These are phyloP conservation scores for Toxonevra muliebris DNA, from an alignment of 2,888 invertebrate species.

Conservation along the genomic window DNA sequence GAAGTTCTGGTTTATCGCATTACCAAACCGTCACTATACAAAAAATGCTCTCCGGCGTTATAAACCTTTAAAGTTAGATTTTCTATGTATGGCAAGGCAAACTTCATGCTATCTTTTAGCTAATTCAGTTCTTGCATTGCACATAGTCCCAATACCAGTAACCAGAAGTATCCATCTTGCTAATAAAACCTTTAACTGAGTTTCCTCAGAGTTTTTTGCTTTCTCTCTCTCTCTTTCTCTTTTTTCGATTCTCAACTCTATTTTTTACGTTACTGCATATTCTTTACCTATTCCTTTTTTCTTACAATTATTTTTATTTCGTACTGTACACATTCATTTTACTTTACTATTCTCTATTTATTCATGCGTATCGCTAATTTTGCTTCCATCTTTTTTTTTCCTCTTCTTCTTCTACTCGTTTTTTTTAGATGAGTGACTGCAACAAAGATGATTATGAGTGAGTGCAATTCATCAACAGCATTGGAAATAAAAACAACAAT, in stretches of 20 bases:
- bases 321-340: conserved; percentile 4
- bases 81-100: no score
- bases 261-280: conserved; percentile 14
- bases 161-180: no score
- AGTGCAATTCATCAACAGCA: background rate
- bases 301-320: conserved; percentile 9
- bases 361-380: conserved; percentile 5
- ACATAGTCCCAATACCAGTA: no score
- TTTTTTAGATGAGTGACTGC: conserved; percentile 54
- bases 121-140: no score
- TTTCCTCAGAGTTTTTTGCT: background rate
- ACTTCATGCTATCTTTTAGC: no score
- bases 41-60: no score
- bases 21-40: no score
- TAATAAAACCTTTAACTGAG: no score
- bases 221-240: conserved; percentile 6
- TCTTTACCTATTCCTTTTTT: background rate
- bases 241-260: no score
- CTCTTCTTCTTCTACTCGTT: conserved; percentile 33
- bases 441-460: conserved; percentile 53
- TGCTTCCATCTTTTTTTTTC: conserved; percentile 15
- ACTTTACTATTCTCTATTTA: conserved; percentile 4
- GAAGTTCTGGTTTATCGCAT: no score
- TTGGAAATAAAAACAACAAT: background rate
- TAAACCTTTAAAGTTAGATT: no score